Base-by-base conservation (phyloP, 1,140 invertebrate genomes). In the Phthorimaea operculella region DNA sequence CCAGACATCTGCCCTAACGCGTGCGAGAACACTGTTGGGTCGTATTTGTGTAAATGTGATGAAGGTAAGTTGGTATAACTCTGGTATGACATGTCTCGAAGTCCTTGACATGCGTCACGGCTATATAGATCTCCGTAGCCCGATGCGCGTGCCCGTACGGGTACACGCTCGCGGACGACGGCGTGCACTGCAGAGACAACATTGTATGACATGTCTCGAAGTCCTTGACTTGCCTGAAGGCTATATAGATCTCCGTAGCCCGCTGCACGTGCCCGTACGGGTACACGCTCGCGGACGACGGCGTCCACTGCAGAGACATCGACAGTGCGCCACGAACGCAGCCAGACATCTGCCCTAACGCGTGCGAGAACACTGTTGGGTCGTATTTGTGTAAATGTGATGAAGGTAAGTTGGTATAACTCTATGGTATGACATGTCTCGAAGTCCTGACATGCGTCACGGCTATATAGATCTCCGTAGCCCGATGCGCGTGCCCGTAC, bases 181-280 rank as follows among this genome's bases (percentile, higher is more conserved):
- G 91, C 55, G 86, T 90, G 50, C 94, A 96, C 74, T 96, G 95
- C 79, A 89, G 92, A 80, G 94, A 96, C 73, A 87, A 94, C 34
- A 90, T n/a, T n/a, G n/a, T n/a, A n/a, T n/a, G n/a, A n/a, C n/a
- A n/a, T n/a, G n/a, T n/a, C n/a, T n/a, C n/a, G n/a, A n/a, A n/a
- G n/a, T n/a, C n/a, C n/a, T n/a, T n/a, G n/a, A n/a, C n/a, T n/a
- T n/a, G n/a, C n/a, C n/a, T n/a, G n/a, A n/a, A n/a, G n/a, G n/a
- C n/a, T n/a, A n/a, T n/a, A n/a, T n/a, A n/a, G n/a, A n/a, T n/a
- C n/a, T n/a, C n/a, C n/a, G n/a, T n/a, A n/a, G n/a, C n/a, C n/a
- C n/a, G n/a, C n/a, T 95, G 93, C 78, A 92, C 93, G 54, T 94
- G 93, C 72, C 93, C 93, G 0, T 94, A 92, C 73, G 93, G 93